Evolutionary conservation across 2,113 vertebrate species (phyloP), one percentile per base, ranked within the genome.

Genomic region (Ondatra zibethicus): DNA sequence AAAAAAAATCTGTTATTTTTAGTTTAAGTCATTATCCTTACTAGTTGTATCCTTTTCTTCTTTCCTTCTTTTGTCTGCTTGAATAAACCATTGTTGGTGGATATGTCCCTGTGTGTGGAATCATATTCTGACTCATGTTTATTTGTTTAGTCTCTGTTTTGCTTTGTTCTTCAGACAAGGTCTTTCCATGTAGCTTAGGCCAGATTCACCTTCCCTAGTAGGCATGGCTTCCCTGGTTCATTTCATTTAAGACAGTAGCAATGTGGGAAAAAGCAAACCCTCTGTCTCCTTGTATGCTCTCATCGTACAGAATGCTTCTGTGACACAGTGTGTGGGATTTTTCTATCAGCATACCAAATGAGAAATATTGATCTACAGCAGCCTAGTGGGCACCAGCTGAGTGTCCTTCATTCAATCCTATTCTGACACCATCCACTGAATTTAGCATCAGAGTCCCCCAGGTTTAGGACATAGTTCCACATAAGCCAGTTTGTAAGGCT

Each of bases 31-130:
- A 33, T 88, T 72, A 61, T 55, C 25, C 7, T 80, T 93, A 39
- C 33, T 87, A n/a, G 16, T 3, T 70, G 2, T 25, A 29, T 68
- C 31, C 66, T n/a, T 78, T 31, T 45, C 68, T 63, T 4, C 61
- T 61, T 14, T 47, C n/a, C 9, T 23, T 11, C 17, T 65, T 84
- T 66, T 58, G 47, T 11, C 42, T 65, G 7, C 77, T 95, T 81
- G 29, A 87, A n/a, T 9, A 66, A 61, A 13, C 55, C 14, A 39
- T 84, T n/a, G 72, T 63, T 36, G 25, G 1, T 92, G 63, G 17
- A n/a, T n/a, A 36, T 8, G 0, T 25, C 6, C 9, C 0, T 12
- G 0, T 12, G 3, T 12, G 5, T 39, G 52, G 47, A 63, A 17
- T 77, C 27, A 10, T 6, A 10, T 14, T 91, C 68, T 91, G 39